A percentile compares a stretch with the other conserved stretches of the same genome.
Evolutionary conservation across 2,888 invertebrate species (phyloP).

Genomic region (Brenthis hecate): DNA sequence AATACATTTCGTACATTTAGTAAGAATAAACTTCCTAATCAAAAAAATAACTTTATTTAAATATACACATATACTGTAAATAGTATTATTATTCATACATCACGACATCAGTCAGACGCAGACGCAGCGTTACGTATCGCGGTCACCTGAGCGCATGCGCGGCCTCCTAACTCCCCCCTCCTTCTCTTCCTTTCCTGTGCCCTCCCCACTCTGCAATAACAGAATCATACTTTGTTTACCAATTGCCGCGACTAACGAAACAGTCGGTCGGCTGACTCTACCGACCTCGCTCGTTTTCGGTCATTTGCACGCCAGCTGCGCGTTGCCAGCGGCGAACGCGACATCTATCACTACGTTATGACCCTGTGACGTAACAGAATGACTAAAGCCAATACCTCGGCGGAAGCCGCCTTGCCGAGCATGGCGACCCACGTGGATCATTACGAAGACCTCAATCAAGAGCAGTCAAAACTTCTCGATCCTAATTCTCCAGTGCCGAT

Average conservation of each 20-base stretch:
- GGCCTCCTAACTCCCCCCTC: slow-evolving; percentile 91
- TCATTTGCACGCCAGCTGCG: slow-evolving; percentile 67
- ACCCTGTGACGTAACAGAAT: slow-evolving; percentile 77
- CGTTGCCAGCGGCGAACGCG: slow-evolving; percentile 76
- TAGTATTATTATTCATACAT: slow-evolving; percentile 7
- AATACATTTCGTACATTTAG: no score
- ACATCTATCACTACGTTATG: slow-evolving; percentile 71
- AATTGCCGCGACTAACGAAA: slow-evolving; percentile 78
- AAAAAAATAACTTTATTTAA: no score
- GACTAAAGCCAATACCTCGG: slow-evolving; percentile 71
- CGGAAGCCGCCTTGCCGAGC: slow-evolving; percentile 72
- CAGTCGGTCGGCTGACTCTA: slow-evolving; percentile 81
- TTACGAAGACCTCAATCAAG: slow-evolving; percentile 66
- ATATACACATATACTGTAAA: slow-evolving; percentile 1
- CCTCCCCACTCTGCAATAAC: slow-evolving; percentile 60
- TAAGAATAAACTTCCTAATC: no score
- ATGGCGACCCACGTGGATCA: slow-evolving; percentile 74
- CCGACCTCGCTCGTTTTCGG: slow-evolving; percentile 93
- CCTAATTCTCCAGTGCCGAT: slow-evolving; percentile 61
- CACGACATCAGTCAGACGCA: slow-evolving; percentile 53
- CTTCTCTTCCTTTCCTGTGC: slow-evolving; percentile 78
- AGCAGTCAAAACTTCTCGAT: slow-evolving; percentile 68
- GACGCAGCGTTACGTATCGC: slow-evolving; percentile 86
- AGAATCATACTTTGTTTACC: slow-evolving; percentile 77
- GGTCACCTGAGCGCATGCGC: slow-evolving; percentile 89